A percentile compares a stretch with the other conserved stretches of the same genome.
These are phyloP conservation scores for Drosophila santomea DNA, from an alignment of 1,140 invertebrate genomes.

Conservation along the genomic window DNA sequence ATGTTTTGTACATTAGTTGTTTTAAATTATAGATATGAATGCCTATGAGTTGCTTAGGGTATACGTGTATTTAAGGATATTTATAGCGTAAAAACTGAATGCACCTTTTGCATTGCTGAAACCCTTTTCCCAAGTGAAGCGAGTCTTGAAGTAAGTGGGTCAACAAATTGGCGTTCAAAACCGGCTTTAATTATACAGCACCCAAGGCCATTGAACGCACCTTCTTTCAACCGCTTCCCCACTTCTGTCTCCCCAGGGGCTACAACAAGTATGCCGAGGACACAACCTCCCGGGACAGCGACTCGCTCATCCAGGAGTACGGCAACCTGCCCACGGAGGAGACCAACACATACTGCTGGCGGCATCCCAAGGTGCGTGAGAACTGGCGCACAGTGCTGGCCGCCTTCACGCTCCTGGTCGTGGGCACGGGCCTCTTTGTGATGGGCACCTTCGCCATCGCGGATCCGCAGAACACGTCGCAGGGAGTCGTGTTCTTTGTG, in stretches of 20 bases:
- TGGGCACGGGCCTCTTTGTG: constrained; percentile 90
- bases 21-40: background rate
- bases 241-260: constrained; percentile 85
- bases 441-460: constrained; percentile 91
- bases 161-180: background rate
- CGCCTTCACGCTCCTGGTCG: constrained; percentile 90
- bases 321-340: constrained; percentile 87
- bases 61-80: background rate
- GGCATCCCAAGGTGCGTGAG: constrained; percentile 92
- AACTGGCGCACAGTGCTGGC: constrained; percentile 94
- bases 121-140: background rate
- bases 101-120: background rate
- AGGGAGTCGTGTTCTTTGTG: constrained; percentile 92
- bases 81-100: background rate
- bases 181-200: constrained; percentile 4
- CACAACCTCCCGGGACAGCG: constrained; percentile 91
- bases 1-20: background rate
- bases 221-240: background rate
- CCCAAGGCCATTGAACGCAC: constrained; percentile 1
- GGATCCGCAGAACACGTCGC: constrained; percentile 89
- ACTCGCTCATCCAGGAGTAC: constrained; percentile 92
- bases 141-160: background rate
- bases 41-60: too few relatives aligned
- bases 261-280: constrained; percentile 89
- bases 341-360: constrained; percentile 89